Conservation (phyloP, 2,113 vertebrate genomes). For the Donacobius atricapilla region DNA sequence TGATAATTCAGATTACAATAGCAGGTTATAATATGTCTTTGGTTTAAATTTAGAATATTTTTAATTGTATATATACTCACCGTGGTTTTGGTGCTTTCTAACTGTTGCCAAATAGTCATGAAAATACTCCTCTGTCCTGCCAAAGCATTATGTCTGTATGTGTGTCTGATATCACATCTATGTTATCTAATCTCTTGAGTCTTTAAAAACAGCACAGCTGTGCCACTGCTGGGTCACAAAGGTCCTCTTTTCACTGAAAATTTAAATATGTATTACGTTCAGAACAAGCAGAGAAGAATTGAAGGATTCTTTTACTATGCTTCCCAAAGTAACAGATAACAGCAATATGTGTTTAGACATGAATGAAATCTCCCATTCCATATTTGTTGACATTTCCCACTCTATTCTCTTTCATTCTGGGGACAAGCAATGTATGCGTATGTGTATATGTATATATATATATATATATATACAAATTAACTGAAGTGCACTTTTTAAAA, state of each 20-base stretch:
- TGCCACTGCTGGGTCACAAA: neutral
- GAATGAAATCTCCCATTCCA: neutral
- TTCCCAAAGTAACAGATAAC: neutral
- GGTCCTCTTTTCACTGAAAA: neutral
- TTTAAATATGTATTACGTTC: neutral
- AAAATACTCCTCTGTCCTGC: neutral
- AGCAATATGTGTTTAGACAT: neutral
- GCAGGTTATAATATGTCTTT: slow-evolving; percentile 34
- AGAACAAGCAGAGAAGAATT: neutral
- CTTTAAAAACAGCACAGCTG: neutral
- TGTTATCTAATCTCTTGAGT: neutral
- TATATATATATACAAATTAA: neutral
- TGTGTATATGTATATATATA: neutral
- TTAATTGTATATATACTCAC: neutral
- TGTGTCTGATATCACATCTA: neutral
- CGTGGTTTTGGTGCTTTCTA: neutral
- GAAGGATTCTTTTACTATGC: neutral
- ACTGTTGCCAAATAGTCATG: neutral
- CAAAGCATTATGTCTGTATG: neutral
- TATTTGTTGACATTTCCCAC: neutral
- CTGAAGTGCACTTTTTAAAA: neutral
- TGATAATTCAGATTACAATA: neutral
- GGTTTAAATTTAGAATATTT: neutral
- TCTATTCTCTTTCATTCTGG: neutral
- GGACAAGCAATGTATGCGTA: neutral